Base-by-base conservation (phyloP, 2,797 vertebrate genomes). In the Merluccius polli region DNA sequence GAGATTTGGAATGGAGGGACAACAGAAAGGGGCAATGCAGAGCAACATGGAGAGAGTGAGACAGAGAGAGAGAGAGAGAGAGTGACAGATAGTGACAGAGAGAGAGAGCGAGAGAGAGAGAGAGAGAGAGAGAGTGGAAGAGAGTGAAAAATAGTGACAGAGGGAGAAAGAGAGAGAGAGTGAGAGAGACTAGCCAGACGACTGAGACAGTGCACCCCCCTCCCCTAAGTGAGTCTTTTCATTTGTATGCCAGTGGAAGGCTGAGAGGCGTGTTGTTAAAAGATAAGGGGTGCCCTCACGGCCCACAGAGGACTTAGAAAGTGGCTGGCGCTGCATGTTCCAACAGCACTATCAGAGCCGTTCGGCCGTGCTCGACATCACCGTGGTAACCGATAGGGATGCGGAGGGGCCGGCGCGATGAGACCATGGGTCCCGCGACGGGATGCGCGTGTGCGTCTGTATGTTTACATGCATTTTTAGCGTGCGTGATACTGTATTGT, bases 201-300 rank as follows among this genome's bases (percentile, higher is more conserved):
- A 59, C 52, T 10, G 13, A 41, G 38, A 41, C 38, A 41, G 38
- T 13, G 38, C 38, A 15, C 38, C 38, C 52, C n/a, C 21, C 21
- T 24, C 52, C 52, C 85, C 85, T 91, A 90, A 92, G 92, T 90
- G 89, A 92, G 85, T 85, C 87, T 91, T 59, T 91, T 91, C 91
- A 93, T 93, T 93, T 91, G 90, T 92, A 93, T 91, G 91, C 89
- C 84, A 86, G 85, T 80, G 87, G 86, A 91, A 82, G 81, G 89
- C 89, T 91, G 90, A 90, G 87, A 93, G 92, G 90, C 86, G 78
- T 92, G 91, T 93, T 93, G 92, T 91, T 91, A 89, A 91, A 87
- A 93, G 92, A 93, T 93, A 94, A 93, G 90, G 88, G 81, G 83
- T 89, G 89, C 91, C 89, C 92, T 92, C 87, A 80, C 90, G 93